These are phyloP conservation scores for Oligia fasciuncula DNA, from an alignment of 2,888 invertebrate species.

Conservation along the genomic window DNA sequence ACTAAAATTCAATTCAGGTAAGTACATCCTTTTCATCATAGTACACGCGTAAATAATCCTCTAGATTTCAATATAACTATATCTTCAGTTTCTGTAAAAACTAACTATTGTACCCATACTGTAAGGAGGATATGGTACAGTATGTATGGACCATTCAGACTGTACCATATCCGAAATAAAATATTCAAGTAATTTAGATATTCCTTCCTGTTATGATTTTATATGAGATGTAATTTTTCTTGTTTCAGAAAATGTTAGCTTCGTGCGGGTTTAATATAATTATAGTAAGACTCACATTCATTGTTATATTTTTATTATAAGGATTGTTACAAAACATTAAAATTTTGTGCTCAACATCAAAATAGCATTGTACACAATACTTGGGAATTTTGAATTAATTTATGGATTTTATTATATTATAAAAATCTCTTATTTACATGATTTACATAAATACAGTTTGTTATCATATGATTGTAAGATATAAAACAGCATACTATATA, in stretches of 20 bases:
- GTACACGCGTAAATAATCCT: background rate
- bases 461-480: constrained; percentile 61
- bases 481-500: constrained; percentile 74
- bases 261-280: constrained; percentile 66
- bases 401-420: constrained; percentile 62
- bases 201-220: constrained; percentile 32
- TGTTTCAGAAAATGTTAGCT: constrained; percentile 66
- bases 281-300: constrained; percentile 66
- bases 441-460: constrained; percentile 75
- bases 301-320: constrained; percentile 77
- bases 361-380: constrained; percentile 66
- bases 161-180: background rate
- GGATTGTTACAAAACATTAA: constrained; percentile 78
- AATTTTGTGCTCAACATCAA: constrained; percentile 79
- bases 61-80: background rate
- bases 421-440: constrained; percentile 77
- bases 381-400: constrained; percentile 55
- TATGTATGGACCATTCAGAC: background rate
- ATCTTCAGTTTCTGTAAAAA: background rate
- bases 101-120: background rate
- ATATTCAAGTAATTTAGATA: background rate
- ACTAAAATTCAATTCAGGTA: constrained; percentile 82
- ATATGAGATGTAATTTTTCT: constrained; percentile 10
- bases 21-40: constrained; percentile 5
- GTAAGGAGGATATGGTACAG: background rate